These are phyloP conservation scores for Nesogale talazaci DNA, from an alignment of 2,113 vertebrate genomes.

Conservation along the genomic window DNA sequence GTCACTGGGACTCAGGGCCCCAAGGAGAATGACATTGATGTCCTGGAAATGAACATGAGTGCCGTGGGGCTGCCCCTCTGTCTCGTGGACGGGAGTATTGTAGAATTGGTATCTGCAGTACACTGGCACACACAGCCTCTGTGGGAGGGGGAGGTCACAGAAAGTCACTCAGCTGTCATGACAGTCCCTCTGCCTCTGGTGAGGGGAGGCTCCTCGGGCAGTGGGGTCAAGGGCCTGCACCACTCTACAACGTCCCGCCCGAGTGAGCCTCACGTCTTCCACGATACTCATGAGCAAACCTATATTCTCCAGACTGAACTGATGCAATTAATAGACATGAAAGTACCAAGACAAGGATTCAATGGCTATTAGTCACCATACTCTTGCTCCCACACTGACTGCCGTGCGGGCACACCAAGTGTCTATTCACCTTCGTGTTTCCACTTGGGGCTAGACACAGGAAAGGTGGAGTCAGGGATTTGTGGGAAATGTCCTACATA, in stretches of 20 bases:
- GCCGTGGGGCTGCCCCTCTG: constrained; percentile 83
- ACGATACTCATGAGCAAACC: neutral
- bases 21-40: constrained; percentile 89
- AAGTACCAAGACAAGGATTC: neutral
- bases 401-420: neutral
- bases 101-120: constrained; percentile 92
- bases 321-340: fast-evolving
- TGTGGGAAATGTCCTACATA: neutral
- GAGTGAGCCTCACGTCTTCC: neutral
- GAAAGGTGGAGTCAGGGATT: neutral
- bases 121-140: constrained; percentile 87
- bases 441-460: neutral
- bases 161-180: neutral
- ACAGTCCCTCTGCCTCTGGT: neutral
- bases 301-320: fast-evolving
- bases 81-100: constrained; percentile 84
- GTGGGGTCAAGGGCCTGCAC: neutral
- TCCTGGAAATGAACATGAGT: constrained; percentile 88
- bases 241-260: no score
- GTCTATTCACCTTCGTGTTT: neutral
- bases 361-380: fast-evolving
- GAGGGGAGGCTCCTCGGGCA: neutral
- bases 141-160: constrained; percentile 12
- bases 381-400: neutral
- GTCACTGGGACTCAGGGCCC: constrained; percentile 83